Evolutionary conservation across 2,888 invertebrate species (phyloP), one percentile per base, ranked within the genome.

Genomic region (Schrankia costaestrigalis): DNA sequence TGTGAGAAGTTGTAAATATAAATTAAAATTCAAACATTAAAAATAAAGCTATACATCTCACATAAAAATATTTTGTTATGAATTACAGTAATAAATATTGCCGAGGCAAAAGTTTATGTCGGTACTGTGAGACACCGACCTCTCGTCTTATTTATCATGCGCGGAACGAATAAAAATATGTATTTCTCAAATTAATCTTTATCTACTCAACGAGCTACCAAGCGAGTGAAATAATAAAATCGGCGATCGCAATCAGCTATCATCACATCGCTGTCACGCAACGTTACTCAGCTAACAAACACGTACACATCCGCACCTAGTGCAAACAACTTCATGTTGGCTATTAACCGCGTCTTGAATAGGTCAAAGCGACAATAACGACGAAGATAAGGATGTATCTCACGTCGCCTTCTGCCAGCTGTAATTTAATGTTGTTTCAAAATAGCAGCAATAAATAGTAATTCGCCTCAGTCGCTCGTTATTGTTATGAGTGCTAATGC

Each of bases 401-500:
- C 54, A 53, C 43, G 50, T 51, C 55, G 43, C 41, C 44, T 39
- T 50, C 46, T 27, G 42, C 33, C 46, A 41, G 43, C 45, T 41
- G 52, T 56, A 60, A 66, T 66, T 62, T 68, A 68, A 67, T 66
- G 72, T 67, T 62, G 63, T 65, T 68, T 68, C 55, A 63, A 67
- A 71, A 67, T 68, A 66, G 66, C 62, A 38, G 63, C 56, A 65
- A 73, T 75, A 74, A 77, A 78, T 68, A 70, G 56, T 62, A 64
- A 73, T 79, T 74, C 67, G 70, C 67, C 49, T 49, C 67, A 59
- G 63, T 49, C 37, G 31, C 50, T 45, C 56, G 57, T 70, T 67
- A 72, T 70, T 71, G 68, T 77, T 72, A 66, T 63, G 70, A 71
- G 69, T 65, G 69, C 51, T 76, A 73, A 76, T 70, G 71, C 53